Base-by-base conservation (phyloP, 2,888 invertebrate species). In the Trichopria drosophilae region DNA sequence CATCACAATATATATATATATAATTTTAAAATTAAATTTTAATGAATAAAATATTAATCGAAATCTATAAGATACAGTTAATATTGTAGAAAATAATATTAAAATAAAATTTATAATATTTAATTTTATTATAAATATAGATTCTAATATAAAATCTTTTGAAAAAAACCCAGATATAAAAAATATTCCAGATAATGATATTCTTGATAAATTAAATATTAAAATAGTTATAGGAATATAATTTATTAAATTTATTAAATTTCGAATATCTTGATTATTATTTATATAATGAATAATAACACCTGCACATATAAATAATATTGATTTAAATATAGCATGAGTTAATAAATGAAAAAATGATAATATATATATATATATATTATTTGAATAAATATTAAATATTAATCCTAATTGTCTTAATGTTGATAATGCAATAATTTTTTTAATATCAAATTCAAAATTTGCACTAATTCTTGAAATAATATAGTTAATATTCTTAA, bases 401-500 rank as follows among this genome's bases (percentile, higher is more conserved):
- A 88, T 87, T 70, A 88, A 79, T 0, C 86, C 86, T 69, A 88
- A 78, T 69, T 88, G 88, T 2, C 86, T 87, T 75, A 88, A 80
- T 59, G 86, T 87, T 1, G 87, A 87, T 67, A 86, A 78, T 68
- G 87, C 87, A 84, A 88, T 85, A 82, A 86, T 84, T 78, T 87
- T 88, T 75, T 88, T 88, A 69, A 86, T 79, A 78, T 87, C 87
- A 63, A 77, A 82, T 55, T 84, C 83, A 81, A 79, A 82, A 79
- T 80, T 82, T 61, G 82, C 83, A 0, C 80, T 78, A 66, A 83
- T 69, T 0, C 82, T 81, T 2, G 82, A 77, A 64, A 81, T 81
- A 81, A 80, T 76, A 83, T 82, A 0, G 83, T 84, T 72, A 83
- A 75, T 0, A 79, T 73, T 16, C 48, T 42, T 23, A 43, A 78